Evolutionary conservation across 1,140 invertebrate genomes (phyloP).

Genomic region (Panagrolaimus sp.): DNA sequence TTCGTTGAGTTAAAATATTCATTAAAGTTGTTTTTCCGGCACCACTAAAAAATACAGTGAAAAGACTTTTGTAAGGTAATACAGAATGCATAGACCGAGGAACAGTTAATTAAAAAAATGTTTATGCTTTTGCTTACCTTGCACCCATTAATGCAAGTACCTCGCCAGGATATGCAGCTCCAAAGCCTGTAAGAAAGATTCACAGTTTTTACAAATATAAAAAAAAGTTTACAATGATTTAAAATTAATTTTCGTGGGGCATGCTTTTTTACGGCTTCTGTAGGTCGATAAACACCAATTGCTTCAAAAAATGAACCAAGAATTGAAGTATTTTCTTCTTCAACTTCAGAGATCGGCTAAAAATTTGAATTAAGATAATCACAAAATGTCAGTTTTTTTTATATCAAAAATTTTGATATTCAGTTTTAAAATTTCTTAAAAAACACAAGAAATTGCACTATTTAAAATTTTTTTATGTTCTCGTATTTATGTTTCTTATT

Average conservation of each 20-base stretch:
- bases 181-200: slow-evolving; percentile 66
- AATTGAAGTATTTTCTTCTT: not conserved
- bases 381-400: not conserved
- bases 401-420: not conserved
- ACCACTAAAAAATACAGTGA: slow-evolving; percentile 64
- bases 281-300: not conserved
- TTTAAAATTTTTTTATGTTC: no score
- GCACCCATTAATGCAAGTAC: slow-evolving; percentile 82
- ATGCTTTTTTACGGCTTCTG: not conserved
- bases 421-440: not conserved
- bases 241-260: not conserved
- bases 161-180: slow-evolving; percentile 79
- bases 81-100: no score
- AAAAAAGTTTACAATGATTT: not conserved
- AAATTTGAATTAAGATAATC: not conserved
- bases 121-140: no score
- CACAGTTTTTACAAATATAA: not conserved
- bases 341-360: not conserved
- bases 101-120: no score
- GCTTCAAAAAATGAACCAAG: not conserved
- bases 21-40: slow-evolving; percentile 90
- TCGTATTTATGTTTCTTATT: no score
- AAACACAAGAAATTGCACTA: no score
- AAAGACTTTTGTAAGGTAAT: no score
- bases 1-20: slow-evolving; percentile 75